Evolutionary conservation across 2,888 invertebrate species (phyloP), one percentile per base, ranked within the genome.

Genomic region (Chrysolina oricalcia): DNA sequence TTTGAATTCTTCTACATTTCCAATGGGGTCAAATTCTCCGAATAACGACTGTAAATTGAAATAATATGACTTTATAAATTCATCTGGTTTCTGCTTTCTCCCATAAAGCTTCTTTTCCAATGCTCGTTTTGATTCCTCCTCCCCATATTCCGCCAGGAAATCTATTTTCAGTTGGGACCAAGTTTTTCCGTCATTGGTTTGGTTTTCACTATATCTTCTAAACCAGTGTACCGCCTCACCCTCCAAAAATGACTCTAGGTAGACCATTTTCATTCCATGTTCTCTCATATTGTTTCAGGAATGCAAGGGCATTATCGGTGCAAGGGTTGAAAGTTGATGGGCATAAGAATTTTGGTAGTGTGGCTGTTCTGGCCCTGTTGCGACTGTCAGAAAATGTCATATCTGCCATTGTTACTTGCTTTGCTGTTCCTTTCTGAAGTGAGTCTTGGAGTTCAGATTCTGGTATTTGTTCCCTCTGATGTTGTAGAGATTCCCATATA

Each of bases 191-290:
- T 65, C 17, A 15, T 72, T 73, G 19, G 43, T n/a, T 23, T 50
- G 13, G 19, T 68, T 27, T 2, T 68, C 15, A 27, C 17, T 68
- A 19, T 68, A 68, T 21, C 11, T 1, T 5, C 13, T 43, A 56
- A 67, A 74, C 67, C 74, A 71, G 5, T 56, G 35, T 10, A 70
- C 62, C 15, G 71, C 63, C 56, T 68, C 71, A 0, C 71, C 74
- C 41, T 74, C 74, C 11, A 71, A 41, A 23, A 74, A 74, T 1
- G 50, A 63, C 15, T 67, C 68, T n/a, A 75, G 23, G 27, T 68
- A 72, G 2, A n/a, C 17, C 8, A 75, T 75, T 66, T 72, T 75
- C 19, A 71, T 17, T 43, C 27, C 66, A 41, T 21, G 70, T 71
- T 15, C 70, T 46, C 17, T 71, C 70, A 48, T 70, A 74, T n/a